A percentile compares a stretch with the other conserved stretches of the same genome.
Conservation (phyloP, 2,113 vertebrate species). For the Brienomyrus longianalis region DNA sequence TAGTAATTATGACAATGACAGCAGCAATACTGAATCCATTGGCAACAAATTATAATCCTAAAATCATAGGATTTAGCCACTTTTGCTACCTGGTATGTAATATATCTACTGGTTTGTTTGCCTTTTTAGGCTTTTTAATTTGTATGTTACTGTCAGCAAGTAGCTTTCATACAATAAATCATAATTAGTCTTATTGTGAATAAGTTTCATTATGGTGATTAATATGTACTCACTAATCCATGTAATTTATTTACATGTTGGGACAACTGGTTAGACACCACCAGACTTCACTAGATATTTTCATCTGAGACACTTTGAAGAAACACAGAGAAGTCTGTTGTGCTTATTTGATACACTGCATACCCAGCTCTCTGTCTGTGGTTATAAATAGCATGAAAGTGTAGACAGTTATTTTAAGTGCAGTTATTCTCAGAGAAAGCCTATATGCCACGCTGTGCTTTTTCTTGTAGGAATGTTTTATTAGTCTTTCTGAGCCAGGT, state of each 20-base stretch:
- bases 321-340: neutral
- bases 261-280: neutral
- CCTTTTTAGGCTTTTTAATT: neutral
- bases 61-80: neutral
- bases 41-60: neutral
- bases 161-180: neutral
- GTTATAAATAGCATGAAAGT: neutral
- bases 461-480: neutral
- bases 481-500: neutral
- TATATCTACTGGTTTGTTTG: neutral
- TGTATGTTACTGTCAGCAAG: neutral
- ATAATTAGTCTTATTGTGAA: neutral
- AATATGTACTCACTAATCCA: neutral
- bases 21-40: neutral
- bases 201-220: neutral
- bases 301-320: neutral
- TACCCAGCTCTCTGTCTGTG: neutral
- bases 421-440: neutral
- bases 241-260: neutral
- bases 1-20: neutral
- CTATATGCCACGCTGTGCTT: neutral
- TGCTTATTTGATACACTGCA: neutral
- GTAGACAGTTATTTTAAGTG: neutral
- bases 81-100: neutral
- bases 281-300: neutral